phyloP scores from a whole-genome alignment of 2,888 invertebrate species.

The Oscheius myriophilus region DNA sequence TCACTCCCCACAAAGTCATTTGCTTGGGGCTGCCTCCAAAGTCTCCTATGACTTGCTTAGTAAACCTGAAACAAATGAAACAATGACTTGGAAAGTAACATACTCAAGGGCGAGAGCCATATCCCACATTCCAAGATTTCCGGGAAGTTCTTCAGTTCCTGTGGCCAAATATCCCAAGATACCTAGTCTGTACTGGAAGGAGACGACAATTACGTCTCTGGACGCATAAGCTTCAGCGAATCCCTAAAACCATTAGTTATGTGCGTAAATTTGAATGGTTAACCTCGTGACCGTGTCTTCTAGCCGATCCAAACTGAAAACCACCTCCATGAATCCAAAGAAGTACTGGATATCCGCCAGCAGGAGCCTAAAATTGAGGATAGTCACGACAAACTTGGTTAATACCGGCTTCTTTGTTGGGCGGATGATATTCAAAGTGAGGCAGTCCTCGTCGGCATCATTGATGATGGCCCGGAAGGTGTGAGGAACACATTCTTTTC shows the following conservation, averaged over 20 bases:
- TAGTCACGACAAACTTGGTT: not conserved
- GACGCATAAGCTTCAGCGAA: slow-evolving; percentile 38
- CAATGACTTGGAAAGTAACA: not conserved
- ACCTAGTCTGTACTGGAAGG: slow-evolving; percentile 54
- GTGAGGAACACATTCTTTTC: slow-evolving; percentile 24
- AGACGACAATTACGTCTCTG: slow-evolving; percentile 47
- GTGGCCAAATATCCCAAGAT: slow-evolving; percentile 48
- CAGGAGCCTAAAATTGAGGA: slow-evolving; percentile 4
- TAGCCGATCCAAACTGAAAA: slow-evolving; percentile 18
- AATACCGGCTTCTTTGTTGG: slow-evolving; percentile 21
- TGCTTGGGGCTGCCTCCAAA: slow-evolving; percentile 46
- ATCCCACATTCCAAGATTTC: slow-evolving; percentile 55
- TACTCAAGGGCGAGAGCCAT: slow-evolving; percentile 38
- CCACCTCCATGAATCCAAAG: slow-evolving; percentile 33
- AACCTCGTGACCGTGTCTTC: slow-evolving; percentile 19
- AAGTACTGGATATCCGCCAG: slow-evolving; percentile 16
- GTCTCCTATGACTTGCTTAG: slow-evolving; percentile 28
- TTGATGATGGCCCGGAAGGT: not conserved
- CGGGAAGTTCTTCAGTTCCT: slow-evolving; percentile 33
- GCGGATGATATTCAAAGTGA: slow-evolving; percentile 29
- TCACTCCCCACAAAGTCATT: slow-evolving; percentile 49
- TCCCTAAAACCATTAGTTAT: slow-evolving; percentile 8
- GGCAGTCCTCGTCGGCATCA: slow-evolving; percentile 25
- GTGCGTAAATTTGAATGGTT: not conserved
- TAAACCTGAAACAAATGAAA: slow-evolving; percentile 30